Percentiles rank a stretch among this genome's conserved stretches.
phyloP scores from a whole-genome alignment of 2,113 vertebrate genomes.

The Gallinago paraguaiae region DNA sequence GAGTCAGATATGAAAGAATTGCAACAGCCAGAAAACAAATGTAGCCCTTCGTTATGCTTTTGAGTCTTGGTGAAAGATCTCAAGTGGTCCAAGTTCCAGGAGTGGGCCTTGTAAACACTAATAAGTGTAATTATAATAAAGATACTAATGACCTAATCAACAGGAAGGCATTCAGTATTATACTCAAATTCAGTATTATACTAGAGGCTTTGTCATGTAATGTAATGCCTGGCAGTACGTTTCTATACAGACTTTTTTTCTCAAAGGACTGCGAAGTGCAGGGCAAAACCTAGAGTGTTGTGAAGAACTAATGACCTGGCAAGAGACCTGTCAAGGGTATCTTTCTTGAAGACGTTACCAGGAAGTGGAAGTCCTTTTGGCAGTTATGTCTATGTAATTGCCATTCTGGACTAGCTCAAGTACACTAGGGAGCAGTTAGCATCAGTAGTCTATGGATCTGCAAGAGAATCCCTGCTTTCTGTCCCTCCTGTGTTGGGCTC shows the following conservation, averaged over 20 bases:
- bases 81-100: background rate
- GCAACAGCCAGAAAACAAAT: background rate
- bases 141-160: background rate
- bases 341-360: background rate
- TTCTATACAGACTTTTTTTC: background rate
- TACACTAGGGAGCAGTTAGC: background rate
- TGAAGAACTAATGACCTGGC: background rate
- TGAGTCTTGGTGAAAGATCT: background rate
- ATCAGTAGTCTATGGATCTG: background rate
- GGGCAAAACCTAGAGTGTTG: background rate
- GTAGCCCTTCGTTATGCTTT: background rate
- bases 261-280: background rate
- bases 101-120: background rate
- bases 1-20: background rate
- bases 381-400: background rate
- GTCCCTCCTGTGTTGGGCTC: background rate
- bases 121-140: background rate
- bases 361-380: background rate
- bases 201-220: background rate
- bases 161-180: background rate
- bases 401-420: background rate
- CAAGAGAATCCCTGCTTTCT: background rate
- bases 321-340: background rate
- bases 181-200: background rate
- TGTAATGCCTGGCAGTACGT: background rate